Conservation (phyloP, 2,888 invertebrate genomes). For the Mactromeris polynyma region DNA sequence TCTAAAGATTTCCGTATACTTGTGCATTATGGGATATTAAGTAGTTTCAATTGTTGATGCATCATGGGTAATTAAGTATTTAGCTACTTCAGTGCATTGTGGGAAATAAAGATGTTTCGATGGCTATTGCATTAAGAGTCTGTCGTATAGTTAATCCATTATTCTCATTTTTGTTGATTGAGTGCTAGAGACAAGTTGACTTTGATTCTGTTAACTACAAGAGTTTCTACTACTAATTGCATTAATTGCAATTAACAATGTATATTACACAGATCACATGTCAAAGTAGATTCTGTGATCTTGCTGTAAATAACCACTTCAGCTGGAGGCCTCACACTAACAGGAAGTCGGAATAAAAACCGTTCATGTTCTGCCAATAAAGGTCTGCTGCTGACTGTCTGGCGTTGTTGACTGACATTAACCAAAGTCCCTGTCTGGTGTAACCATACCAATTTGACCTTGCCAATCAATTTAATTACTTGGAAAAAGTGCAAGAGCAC, state of each 20-base stretch:
- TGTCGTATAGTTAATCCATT: neutral
- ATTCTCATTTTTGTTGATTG: neutral
- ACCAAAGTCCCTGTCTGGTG: slow-evolving; percentile 11
- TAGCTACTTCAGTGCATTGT: neutral
- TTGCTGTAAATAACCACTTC: neutral
- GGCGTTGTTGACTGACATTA: neutral
- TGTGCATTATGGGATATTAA: slow-evolving; percentile 10
- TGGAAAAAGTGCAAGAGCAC: neutral
- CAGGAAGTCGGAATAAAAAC: neutral
- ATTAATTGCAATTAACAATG: slow-evolving; percentile 23
- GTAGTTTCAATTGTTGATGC: neutral
- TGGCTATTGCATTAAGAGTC: neutral
- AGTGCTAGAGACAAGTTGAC: neutral
- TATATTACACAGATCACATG: neutral
- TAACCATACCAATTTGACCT: neutral
- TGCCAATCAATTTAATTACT: slow-evolving; percentile 10
- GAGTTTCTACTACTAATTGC: neutral
- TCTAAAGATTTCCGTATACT: neutral
- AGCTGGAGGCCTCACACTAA: neutral
- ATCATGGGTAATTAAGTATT: neutral
- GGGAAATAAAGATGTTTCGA: neutral
- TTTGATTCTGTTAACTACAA: neutral
- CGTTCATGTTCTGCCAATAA: neutral
- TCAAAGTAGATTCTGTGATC: neutral
- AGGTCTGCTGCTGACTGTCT: neutral